Base-by-base conservation (phyloP, 2,113 vertebrate species). In the Tragelaphus buxtoni region DNA sequence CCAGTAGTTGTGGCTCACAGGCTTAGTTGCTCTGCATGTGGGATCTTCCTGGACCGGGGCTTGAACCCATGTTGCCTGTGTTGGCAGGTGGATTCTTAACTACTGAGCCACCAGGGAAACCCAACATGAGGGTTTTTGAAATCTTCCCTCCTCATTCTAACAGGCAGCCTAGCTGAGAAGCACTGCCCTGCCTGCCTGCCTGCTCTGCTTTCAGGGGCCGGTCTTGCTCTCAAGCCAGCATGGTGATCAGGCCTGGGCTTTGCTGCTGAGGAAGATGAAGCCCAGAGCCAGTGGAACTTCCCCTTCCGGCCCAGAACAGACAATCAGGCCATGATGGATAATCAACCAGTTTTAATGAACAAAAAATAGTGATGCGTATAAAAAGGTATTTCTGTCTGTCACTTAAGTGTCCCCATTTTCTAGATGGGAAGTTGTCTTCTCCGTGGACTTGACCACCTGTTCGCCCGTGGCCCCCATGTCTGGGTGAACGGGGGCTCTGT, bases 271-370 rank as follows among this genome's bases (percentile, higher is more conserved):
- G 39, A 9, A 26, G 56, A 32, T 2, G 11, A 42, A 28, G 63
- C 42, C 53, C 32, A 45, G 47, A 60, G 35, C 60, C 86, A 16
- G 7, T 17, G 9, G 24, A 32, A 8, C 20, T 22, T 26, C 35
- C 42, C 7, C 30, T 53, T 45, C 24, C 1, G 0, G 69, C 65
- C 63, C 77, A 39, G 45, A 80, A 51, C 22, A 69, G 47, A 94
- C 12, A 9, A 26, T 10, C 2, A 85, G 65, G 76, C 74, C 47
- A 7, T 63, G 16, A 28, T 45, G 60, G 32, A 9, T 35, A 26
- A 35, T 90, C 88, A 91, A 3, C 55, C 61, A n/a, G 0, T 96
- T 97, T 98, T 97, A 97, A 97, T 98, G 94, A 97, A 91, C 92
- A 95, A 77, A 93, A 94, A 61, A 14, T 65, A 77, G 1, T 49